Evolutionary conservation across 2,113 vertebrate species (phyloP).

Genomic region (Antechinus flavipes): DNA sequence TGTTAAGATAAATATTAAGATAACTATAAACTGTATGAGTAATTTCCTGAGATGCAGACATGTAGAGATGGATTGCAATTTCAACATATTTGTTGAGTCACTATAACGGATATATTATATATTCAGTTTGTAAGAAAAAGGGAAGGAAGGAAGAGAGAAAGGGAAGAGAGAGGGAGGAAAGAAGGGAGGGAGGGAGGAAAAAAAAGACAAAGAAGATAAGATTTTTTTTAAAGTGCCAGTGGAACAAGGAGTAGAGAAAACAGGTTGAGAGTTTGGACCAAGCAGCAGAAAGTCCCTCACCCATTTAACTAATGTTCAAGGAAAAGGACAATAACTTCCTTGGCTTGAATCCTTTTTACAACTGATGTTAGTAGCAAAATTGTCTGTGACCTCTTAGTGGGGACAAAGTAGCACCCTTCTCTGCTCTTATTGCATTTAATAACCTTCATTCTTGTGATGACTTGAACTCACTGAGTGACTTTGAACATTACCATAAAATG

Average conservation of each 20-base stretch:
- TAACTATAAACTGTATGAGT: background rate
- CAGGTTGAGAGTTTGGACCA: background rate
- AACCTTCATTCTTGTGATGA: background rate
- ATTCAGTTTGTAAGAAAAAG: background rate
- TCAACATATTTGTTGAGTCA: background rate
- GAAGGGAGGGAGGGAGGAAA: too few species aligned
- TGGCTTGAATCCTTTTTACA: background rate
- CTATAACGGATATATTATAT: background rate
- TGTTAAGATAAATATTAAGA: background rate
- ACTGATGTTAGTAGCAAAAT: background rate
- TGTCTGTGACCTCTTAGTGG: background rate
- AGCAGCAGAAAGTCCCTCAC: background rate
- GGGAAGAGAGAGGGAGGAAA: background rate
- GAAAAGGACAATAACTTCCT: background rate
- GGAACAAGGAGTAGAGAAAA: background rate
- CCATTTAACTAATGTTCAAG: background rate
- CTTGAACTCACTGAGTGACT: background rate
- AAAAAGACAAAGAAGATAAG: too few species aligned
- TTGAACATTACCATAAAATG: background rate
- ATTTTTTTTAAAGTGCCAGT: background rate
- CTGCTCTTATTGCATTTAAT: background rate
- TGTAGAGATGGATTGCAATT: background rate
- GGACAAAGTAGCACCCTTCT: background rate
- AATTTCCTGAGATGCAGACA: background rate
- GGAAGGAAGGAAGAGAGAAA: background rate